A percentile compares a stretch with the other conserved stretches of the same genome.
phyloP scores from a whole-genome alignment of 1,140 invertebrate species.

The Procambarus clarkii region DNA sequence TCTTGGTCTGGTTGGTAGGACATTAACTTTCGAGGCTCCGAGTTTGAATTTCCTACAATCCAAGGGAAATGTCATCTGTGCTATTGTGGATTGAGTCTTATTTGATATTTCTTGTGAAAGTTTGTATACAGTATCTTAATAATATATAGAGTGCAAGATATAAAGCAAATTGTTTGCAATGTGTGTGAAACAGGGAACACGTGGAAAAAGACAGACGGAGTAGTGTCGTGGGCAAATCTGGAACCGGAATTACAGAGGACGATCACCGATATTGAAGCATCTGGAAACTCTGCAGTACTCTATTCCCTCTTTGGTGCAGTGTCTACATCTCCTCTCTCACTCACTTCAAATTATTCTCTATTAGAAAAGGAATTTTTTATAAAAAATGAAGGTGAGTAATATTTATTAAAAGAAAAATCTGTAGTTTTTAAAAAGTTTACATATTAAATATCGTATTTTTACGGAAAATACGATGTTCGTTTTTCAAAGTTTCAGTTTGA shows the following conservation, averaged over 20 bases:
- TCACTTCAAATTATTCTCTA: conserved; percentile 37
- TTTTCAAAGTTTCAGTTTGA: too few species aligned
- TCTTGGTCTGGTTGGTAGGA: too few species aligned
- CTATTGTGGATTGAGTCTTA: not conserved
- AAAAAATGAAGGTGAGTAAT: conserved; percentile 35
- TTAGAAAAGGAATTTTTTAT: conserved; percentile 42
- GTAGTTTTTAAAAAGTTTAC: too few species aligned
- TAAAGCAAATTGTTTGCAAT: not conserved
- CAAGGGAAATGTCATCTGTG: not conserved
- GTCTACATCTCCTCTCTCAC: not conserved
- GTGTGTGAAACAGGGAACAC: conserved; percentile 2
- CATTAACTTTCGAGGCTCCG: too few species aligned
- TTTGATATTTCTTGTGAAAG: too few species aligned
- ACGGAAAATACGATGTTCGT: too few species aligned
- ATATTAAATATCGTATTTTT: too few species aligned
- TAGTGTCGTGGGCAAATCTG: not conserved
- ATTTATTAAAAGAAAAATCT: not conserved
- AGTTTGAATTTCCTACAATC: too few species aligned
- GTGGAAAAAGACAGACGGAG: conserved; percentile 23
- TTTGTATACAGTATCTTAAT: too few species aligned
- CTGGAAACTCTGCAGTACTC: not conserved
- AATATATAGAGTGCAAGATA: too few species aligned
- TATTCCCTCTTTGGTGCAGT: conserved; percentile 20
- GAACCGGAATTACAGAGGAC: conserved; percentile 1
- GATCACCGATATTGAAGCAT: conserved; percentile 4